Conservation (phyloP, 2,797 vertebrate species). For the Phoeniculus purpureus region DNA sequence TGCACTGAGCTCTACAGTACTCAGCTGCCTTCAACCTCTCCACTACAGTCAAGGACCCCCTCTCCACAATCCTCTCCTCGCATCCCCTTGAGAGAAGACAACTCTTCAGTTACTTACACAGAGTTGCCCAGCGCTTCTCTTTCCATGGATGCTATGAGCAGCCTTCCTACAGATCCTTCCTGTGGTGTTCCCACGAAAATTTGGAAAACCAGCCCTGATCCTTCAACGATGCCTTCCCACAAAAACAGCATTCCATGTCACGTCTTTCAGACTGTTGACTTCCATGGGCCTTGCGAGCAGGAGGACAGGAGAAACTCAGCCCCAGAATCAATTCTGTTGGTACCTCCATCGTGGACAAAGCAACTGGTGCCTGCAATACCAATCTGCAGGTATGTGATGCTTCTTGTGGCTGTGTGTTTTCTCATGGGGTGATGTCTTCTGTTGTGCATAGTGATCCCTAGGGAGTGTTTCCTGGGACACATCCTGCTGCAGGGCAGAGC, state of each 20-base stretch:
- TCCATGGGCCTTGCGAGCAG: conserved; percentile 87
- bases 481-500: not conserved
- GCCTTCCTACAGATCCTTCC: conserved; percentile 80
- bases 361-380: conserved; percentile 88
- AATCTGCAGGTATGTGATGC: conserved; percentile 88
- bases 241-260: conserved; percentile 81
- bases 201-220: conserved; percentile 89
- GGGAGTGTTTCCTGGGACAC: not conserved
- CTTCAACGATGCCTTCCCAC: conserved; percentile 84
- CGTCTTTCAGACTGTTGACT: conserved; percentile 84
- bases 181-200: conserved; percentile 91
- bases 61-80: conserved; percentile 86
- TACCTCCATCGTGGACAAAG: conserved; percentile 92
- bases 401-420: not conserved
- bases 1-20: conserved; percentile 86
- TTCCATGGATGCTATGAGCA: conserved; percentile 86
- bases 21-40: conserved; percentile 81
- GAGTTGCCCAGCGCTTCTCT: conserved; percentile 76
- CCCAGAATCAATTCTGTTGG: conserved; percentile 88
- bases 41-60: conserved; percentile 90
- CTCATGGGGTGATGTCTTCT: not conserved
- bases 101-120: conserved; percentile 69
- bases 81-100: conserved; percentile 80
- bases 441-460: not conserved
- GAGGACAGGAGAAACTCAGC: conserved; percentile 88